Base-by-base conservation (phyloP, 1,140 invertebrate genomes). In the Stratiolaelaps scimitus region DNA sequence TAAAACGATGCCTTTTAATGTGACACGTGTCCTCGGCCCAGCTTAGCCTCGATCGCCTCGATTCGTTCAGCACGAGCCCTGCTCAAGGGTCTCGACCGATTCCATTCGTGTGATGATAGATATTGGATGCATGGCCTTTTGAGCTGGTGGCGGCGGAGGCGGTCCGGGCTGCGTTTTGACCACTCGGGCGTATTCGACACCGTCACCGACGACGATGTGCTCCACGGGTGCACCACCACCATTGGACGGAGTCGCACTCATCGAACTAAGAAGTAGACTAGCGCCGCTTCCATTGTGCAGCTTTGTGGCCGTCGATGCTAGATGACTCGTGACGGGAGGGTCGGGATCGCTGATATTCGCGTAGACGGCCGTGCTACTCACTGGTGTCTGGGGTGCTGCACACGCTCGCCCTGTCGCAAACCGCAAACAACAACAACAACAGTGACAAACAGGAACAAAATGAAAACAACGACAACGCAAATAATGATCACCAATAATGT, bases 191-290 rank as follows among this genome's bases (percentile, higher is more conserved):
- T 60, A 60, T 60, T 60, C 53, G 53, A 60, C 53, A 26, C 53
- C 53, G 23, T 60, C 53, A 23, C 53, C 53, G 15, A 60, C 53
- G 53, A 60, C 53, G 53, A 60, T 60, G 34, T 60, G 53, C 17
- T 60, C 53, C 15, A 60, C 53, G 15, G 26, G 17, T 23, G 34
- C 15, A 26, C n/a, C 34, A 40, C 5, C 5, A 6, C 34, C 34
- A 40, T 40, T 40, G n/a, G n/a, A n/a, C n/a, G n/a, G n/a, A n/a
- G n/a, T n/a, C n/a, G n/a, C n/a, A n/a, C n/a, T n/a, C 10, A 40
- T 40, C 10, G 34, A 40, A 40, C 10, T 40, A 4, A 40, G 10
- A 6, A 40, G 34, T 4, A 10, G 5, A 6, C 4, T 10, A 40
- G 5, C 10, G 5, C 34, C 34, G 34, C 10, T 4, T 4, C 34